Evolutionary conservation across 1,140 invertebrate genomes (phyloP), one percentile per base, ranked within the genome.

Genomic region (Drosophila watanabei): DNA sequence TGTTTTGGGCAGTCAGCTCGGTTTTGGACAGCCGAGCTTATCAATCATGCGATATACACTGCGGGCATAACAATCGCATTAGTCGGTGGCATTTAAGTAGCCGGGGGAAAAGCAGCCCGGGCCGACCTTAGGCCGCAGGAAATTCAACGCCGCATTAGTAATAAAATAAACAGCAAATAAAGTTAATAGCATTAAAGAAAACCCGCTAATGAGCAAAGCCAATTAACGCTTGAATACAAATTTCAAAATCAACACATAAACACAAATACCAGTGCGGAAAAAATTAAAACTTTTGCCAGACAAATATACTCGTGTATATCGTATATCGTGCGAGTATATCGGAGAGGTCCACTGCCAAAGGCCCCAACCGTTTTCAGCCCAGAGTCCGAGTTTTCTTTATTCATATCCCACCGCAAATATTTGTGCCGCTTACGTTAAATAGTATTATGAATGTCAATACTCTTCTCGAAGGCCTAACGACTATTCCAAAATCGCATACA

Each of bases 91-190:
- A 51, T 6, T 35, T 24, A 18, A 35, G 45, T 20, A 54, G 60
- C 28, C 30, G 49, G 41, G 28, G 45, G 24, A 39, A 58, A 58
- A 45, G 59, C 48, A 18, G 13, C 33, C 43, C 33, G 2, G 52
- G n/a, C 2, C 45, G 69, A 52, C 71, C 77, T 75, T 69, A 73
- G 80, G 80, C 60, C 85, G 65, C 81, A 89, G 85, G 85, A 89
- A 89, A 89, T 70, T 90, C 85, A 85, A 78, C 66, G 79, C 73
- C 62, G 77, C 56, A 82, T 89, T 89, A 85, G 79, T 90, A 90
- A 89, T 90, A 89, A 90, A 89, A 85, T 85, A 85, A 89, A 89
- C 86, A 82, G 81, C 81, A 89, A 89, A 89, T 90, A 85, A 89
- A 85, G 75, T 89, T 89, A 89, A 89, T 90, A 85, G 85, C 81